These are phyloP conservation scores for Nyctereutes procyonoides DNA, from an alignment of 2,113 vertebrate genomes.

Conservation along the genomic window DNA sequence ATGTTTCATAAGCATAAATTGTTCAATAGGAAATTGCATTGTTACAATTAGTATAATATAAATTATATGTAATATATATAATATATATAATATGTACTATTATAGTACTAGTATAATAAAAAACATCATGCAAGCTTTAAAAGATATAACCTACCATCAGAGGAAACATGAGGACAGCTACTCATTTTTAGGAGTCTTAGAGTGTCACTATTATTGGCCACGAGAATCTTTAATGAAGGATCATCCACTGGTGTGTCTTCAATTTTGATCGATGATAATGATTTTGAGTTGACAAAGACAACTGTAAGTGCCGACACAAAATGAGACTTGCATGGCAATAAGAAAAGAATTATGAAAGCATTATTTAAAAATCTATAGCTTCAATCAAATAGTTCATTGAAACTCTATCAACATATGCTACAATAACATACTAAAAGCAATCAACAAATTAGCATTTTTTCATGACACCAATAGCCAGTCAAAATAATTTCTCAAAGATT, in stretches of 20 bases:
- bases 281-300: slow-evolving; percentile 92
- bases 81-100: neutral
- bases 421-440: neutral
- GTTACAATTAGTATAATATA: neutral
- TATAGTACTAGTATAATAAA: neutral
- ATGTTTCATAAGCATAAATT: neutral
- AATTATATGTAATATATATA: neutral
- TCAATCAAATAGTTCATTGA: slow-evolving; percentile 12
- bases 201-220: slow-evolving; percentile 91
- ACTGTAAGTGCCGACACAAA: slow-evolving; percentile 91
- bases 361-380: slow-evolving; percentile 39
- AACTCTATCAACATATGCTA: neutral
- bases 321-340: slow-evolving; percentile 85
- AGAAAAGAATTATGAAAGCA: neutral
- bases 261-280: slow-evolving; percentile 90
- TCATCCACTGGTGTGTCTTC: slow-evolving; percentile 92
- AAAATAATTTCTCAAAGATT: neutral
- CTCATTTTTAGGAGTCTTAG: slow-evolving; percentile 91
- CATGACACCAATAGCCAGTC: neutral
- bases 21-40: slow-evolving; percentile 16
- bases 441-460: neutral
- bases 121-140: neutral
- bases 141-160: slow-evolving; percentile 86
- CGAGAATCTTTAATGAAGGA: slow-evolving; percentile 91
- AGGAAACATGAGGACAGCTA: slow-evolving; percentile 92